These are phyloP conservation scores for Hyperoodon ampullatus DNA, from an alignment of 2,113 vertebrate species.

Conservation along the genomic window DNA sequence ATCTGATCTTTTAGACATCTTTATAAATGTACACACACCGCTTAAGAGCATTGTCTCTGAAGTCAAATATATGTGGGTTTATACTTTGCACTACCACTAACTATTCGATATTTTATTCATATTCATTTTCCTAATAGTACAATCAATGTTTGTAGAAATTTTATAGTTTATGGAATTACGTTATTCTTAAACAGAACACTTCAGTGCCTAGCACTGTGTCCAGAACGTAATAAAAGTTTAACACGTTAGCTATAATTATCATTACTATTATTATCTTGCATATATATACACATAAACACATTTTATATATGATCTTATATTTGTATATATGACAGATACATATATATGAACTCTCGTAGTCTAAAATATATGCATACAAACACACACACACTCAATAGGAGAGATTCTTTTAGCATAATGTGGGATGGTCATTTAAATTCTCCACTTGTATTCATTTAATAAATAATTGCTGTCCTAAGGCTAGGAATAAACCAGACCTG, in stretches of 20 bases:
- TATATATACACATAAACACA: neutral
- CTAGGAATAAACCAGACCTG: neutral
- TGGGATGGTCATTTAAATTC: neutral
- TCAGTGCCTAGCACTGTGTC: neutral
- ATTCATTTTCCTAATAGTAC: neutral
- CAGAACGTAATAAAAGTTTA: neutral
- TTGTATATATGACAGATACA: neutral
- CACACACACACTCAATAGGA: neutral
- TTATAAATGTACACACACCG: neutral
- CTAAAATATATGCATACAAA: neutral
- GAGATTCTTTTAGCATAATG: neutral
- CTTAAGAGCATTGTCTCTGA: neutral
- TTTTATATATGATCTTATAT: neutral
- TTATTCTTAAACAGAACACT: neutral
- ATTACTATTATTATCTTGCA: neutral
- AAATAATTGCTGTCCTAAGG: neutral
- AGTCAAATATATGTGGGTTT: neutral
- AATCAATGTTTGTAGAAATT: neutral
- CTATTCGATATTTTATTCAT: neutral
- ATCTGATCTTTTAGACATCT: neutral
- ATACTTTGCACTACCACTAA: neutral
- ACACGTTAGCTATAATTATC: neutral
- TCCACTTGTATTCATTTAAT: neutral
- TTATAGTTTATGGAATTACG: neutral
- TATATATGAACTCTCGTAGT: neutral